Conservation (phyloP, 2,113 vertebrate genomes). For the Megaceryle maxima region DNA sequence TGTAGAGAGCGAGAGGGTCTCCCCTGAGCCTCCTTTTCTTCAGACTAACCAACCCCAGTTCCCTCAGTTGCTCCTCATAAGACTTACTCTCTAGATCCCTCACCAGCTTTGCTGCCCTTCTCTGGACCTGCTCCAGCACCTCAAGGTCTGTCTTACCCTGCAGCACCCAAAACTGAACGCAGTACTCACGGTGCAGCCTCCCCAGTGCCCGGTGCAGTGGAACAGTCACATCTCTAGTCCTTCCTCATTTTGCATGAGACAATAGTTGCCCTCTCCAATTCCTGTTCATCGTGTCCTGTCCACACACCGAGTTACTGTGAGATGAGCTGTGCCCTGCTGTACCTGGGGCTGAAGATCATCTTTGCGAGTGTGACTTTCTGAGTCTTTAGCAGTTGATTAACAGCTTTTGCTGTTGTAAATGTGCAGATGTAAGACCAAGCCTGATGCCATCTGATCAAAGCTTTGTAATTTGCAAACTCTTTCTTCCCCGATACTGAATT, state of each 20-base stretch:
- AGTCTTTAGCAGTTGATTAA: not conserved
- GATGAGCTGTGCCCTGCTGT: not conserved
- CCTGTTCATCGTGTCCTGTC: rapidly evolving
- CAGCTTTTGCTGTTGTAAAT: not conserved
- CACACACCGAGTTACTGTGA: rapidly evolving
- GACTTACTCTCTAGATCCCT: too few relatives aligned
- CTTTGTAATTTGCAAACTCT: not conserved
- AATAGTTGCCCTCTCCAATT: not conserved
- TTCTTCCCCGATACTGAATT: not conserved
- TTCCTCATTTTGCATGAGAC: not conserved
- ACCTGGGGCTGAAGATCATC: not conserved
- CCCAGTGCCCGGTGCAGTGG: too few relatives aligned
- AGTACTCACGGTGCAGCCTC: too few relatives aligned
- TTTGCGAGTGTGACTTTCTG: not conserved
- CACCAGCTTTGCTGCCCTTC: too few relatives aligned
- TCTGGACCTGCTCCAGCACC: too few relatives aligned
- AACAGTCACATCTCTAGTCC: too few relatives aligned
- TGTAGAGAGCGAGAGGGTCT: too few relatives aligned
- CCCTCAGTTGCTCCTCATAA: too few relatives aligned
- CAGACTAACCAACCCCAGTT: too few relatives aligned
- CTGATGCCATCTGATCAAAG: not conserved
- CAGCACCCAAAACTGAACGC: too few relatives aligned
- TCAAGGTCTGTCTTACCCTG: too few relatives aligned
- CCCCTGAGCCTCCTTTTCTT: too few relatives aligned
- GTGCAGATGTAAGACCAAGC: not conserved